Evolutionary conservation across 2,113 vertebrate species (phyloP).

Genomic region (Puma concolor): DNA sequence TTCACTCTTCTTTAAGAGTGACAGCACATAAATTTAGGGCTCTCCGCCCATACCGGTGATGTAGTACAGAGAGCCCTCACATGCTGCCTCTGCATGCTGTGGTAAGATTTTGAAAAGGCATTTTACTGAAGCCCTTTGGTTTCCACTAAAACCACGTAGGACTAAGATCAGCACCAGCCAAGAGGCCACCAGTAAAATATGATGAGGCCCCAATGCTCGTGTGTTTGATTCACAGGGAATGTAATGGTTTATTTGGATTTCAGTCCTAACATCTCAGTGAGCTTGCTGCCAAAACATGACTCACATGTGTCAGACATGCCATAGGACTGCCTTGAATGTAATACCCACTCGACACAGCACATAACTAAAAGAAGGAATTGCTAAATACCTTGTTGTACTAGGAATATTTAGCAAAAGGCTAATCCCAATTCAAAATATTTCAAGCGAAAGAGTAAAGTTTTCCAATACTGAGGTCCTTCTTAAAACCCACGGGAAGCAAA

Average conservation of each 20-base stretch:
- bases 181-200: not conserved
- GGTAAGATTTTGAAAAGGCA: not conserved
- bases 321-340: not conserved
- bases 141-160: not conserved
- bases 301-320: not conserved
- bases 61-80: not conserved
- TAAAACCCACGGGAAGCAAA: not conserved
- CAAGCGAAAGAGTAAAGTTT: not conserved
- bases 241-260: not conserved
- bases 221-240: not conserved
- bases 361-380: not conserved
- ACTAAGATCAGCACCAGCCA: not conserved
- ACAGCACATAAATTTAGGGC: not conserved
- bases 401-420: not conserved
- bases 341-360: not conserved
- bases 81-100: not conserved
- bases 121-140: not conserved
- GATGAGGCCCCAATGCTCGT: not conserved
- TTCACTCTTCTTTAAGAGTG: constrained; percentile 4
- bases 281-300: not conserved
- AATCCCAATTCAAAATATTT: constrained; percentile 2
- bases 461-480: not conserved
- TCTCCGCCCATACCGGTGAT: not conserved
- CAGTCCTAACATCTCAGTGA: not conserved
- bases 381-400: not conserved